Evolutionary conservation across 2,113 vertebrate genomes (phyloP).

Genomic region (Xiphias gladius): DNA sequence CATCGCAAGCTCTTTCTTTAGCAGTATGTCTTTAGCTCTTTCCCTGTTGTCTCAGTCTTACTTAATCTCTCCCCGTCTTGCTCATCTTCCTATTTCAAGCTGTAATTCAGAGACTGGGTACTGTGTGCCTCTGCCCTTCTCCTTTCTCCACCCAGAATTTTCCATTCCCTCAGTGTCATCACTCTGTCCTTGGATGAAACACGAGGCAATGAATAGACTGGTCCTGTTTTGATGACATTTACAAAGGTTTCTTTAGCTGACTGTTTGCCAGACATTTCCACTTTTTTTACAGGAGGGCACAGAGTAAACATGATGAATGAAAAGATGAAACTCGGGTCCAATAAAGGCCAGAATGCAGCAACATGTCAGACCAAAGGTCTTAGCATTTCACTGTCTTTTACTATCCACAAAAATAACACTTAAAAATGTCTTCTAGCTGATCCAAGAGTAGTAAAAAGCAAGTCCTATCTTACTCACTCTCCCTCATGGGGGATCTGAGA

Average conservation of each 20-base stretch:
- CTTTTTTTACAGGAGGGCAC: constrained; percentile 35
- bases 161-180: constrained; percentile 77
- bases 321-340: constrained; percentile 32
- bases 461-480: constrained; percentile 29
- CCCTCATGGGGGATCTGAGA: constrained; percentile 48
- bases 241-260: constrained; percentile 62
- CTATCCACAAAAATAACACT: constrained; percentile 3
- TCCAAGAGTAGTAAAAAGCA: constrained; percentile 31
- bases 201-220: constrained; percentile 42
- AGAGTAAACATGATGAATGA: constrained; percentile 46
- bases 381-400: constrained; percentile 3
- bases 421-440: not conserved
- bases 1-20: constrained; percentile 36
- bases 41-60: constrained; percentile 30
- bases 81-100: constrained; percentile 58
- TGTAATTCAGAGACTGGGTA: constrained; percentile 32
- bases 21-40: constrained; percentile 29
- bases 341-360: constrained; percentile 16
- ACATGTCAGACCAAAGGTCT: not conserved
- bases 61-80: constrained; percentile 19
- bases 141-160: constrained; percentile 52
- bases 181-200: constrained; percentile 60
- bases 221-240: constrained; percentile 75
- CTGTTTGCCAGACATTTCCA: constrained; percentile 63
- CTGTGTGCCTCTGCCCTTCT: constrained; percentile 46